A percentile compares a stretch with the other conserved stretches of the same genome.
Conservation (phyloP, 2,888 invertebrate species). For the Lysandra bellargus region DNA sequence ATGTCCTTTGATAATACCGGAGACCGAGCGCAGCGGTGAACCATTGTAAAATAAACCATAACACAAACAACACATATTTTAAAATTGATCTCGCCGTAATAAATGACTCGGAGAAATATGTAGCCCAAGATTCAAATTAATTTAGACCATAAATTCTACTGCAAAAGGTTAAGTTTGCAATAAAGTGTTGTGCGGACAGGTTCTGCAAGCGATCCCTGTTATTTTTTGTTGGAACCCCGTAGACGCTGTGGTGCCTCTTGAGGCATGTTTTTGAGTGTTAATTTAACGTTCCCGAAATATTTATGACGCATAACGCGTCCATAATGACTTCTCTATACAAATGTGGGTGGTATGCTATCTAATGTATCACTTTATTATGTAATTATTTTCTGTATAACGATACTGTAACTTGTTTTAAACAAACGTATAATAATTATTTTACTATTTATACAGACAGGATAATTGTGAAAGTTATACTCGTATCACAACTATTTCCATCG, state of each 20-base stretch:
- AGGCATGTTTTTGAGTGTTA: slow-evolving; percentile 79
- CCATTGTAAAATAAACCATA: slow-evolving; percentile 65
- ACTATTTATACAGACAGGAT: background rate
- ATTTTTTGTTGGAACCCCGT: slow-evolving; percentile 69
- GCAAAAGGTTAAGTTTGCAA: slow-evolving; percentile 23
- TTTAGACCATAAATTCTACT: slow-evolving; percentile 24
- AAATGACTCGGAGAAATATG: slow-evolving; percentile 41
- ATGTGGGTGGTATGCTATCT: slow-evolving; percentile 76
- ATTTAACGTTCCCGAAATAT: slow-evolving; percentile 80
- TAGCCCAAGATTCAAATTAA: slow-evolving; percentile 4
- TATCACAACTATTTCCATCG: background rate
- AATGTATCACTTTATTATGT: slow-evolving; percentile 73
- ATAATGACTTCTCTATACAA: slow-evolving; percentile 75
- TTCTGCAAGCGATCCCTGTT: slow-evolving; percentile 71
- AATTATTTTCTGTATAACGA: slow-evolving; percentile 37
- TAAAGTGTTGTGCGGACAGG: slow-evolving; percentile 48
- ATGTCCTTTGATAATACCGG: slow-evolving; percentile 72
- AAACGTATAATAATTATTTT: background rate
- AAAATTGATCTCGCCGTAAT: slow-evolving; percentile 53
- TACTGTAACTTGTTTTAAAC: slow-evolving; percentile 31
- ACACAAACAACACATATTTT: slow-evolving; percentile 59
- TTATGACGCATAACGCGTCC: slow-evolving; percentile 79
- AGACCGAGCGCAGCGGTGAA: slow-evolving; percentile 51
- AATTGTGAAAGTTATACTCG: background rate
- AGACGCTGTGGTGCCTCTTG: slow-evolving; percentile 78